Evolutionary conservation across 2,797 vertebrate species (phyloP), one percentile per base, ranked within the genome.

Genomic region (Crypturellus tataupa): DNA sequence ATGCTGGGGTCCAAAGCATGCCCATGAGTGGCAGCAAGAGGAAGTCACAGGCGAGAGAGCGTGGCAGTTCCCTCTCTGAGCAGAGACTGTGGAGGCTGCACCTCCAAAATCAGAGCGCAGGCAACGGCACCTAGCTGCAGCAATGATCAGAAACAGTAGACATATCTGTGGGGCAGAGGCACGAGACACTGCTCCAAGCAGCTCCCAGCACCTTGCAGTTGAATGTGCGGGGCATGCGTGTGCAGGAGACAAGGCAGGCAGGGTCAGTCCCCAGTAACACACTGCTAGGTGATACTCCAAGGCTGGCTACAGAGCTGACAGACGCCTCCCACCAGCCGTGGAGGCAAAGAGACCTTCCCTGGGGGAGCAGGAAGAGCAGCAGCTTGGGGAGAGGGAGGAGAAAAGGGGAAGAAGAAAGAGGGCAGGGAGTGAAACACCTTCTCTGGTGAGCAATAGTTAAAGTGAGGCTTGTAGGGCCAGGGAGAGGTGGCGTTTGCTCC

Each of bases 311-410:
- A 14, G 31, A 72, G 16, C 35, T 10, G 31, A 23, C n/a, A 27
- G 18, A 53, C 47, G 21, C 20, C 12, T 39, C 33, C 4, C 6
- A 58, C 20, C 55, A 59, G n/a, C 56, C 51, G 6, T 0, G 0
- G 33, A 68, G 18, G 9, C 4, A 33, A 19, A 25, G 23, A 25
- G n/a, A 2, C 15, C 53, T 79, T 17, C n/a, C 39, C 64, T 21
- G 1, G 0, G 60, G 31, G 5, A 51, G 31, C n/a, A 42, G 15
- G 55, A 78, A 42, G 35, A 55, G 37, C 56, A 6, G 10, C 16
- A 2, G 23, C 33, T 56, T 80, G 37, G 47, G 56, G 56, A 78
- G 23, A 60, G 16, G 29, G 17, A 59, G 20, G 35, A 69, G 56
- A 59, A 42, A 33, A 25, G 47, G 68, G 47, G 23, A 25, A 10